phyloP scores from a whole-genome alignment of 2,888 invertebrate species.

The Oxystoma pomonae region DNA sequence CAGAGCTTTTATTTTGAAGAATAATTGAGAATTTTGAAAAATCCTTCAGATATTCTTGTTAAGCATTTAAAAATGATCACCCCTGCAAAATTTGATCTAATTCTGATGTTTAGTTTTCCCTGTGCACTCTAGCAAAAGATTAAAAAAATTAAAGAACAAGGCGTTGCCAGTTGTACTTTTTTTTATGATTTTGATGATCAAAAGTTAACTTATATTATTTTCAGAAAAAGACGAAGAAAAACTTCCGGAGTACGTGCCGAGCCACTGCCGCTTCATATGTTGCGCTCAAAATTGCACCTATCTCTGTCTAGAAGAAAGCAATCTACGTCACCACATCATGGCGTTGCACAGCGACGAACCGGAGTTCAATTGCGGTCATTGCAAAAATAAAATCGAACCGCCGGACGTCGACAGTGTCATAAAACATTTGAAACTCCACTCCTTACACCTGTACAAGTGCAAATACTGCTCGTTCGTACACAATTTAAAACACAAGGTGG shows the following conservation, averaged over 20 bases:
- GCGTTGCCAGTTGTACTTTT: no score
- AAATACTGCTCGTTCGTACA: slow-evolving; percentile 64
- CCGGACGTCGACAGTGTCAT: slow-evolving; percentile 47
- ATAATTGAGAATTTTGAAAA: no score
- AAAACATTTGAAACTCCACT: slow-evolving; percentile 73
- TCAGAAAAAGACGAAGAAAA: slow-evolving; percentile 28
- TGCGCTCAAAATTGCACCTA: slow-evolving; percentile 67
- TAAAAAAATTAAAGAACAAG: no score
- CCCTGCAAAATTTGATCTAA: no score
- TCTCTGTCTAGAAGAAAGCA: slow-evolving; percentile 65
- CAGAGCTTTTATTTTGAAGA: no score
- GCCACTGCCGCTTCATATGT: slow-evolving; percentile 59
- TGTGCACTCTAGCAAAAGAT: no score
- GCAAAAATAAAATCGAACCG: slow-evolving; percentile 55
- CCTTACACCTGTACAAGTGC: slow-evolving; percentile 68
- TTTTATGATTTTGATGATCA: no score
- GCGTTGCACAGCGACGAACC: slow-evolving; percentile 62
- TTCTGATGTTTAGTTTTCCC: no score
- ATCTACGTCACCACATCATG: slow-evolving; percentile 68
- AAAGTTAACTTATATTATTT: no score
- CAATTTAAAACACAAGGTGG: slow-evolving; percentile 58
- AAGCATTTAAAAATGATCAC: no score
- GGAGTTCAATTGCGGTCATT: slow-evolving; percentile 62
- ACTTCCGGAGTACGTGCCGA: slow-evolving; percentile 34
- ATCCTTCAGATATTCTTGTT: no score